Percentiles rank a stretch among this genome's conserved stretches.
These are phyloP conservation scores for Clamator glandarius DNA, from an alignment of 2,797 vertebrate genomes.

Conservation along the genomic window DNA sequence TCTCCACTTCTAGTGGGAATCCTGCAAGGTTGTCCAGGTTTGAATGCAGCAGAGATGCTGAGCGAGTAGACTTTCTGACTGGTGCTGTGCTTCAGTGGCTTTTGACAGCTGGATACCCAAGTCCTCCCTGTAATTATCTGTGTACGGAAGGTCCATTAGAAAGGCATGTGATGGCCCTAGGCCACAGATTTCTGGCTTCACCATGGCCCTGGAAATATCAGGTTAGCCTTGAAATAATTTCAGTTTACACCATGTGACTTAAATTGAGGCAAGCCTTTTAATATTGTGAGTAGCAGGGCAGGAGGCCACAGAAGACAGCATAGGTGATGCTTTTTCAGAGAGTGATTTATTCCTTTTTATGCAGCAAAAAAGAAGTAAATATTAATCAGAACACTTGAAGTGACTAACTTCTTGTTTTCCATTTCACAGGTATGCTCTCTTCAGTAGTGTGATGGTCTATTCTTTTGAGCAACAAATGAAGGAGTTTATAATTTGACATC, in stretches of 20 bases:
- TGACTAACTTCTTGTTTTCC: not conserved
- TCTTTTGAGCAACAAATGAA: not conserved
- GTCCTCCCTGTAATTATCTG: slow-evolving; percentile 69
- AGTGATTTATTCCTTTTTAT: not conserved
- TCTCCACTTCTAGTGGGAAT: slow-evolving; percentile 51
- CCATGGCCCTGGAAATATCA: slow-evolving; percentile 60
- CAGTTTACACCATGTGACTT: not conserved
- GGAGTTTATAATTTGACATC: not conserved
- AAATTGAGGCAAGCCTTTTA: slow-evolving; percentile 41
- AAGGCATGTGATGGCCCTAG: slow-evolving; percentile 35
- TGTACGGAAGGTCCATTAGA: slow-evolving; percentile 53
- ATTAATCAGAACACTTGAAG: slow-evolving; percentile 2
- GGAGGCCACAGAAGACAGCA: slow-evolving; percentile 19
- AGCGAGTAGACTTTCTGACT: not conserved
- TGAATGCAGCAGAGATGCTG: slow-evolving; percentile 16
- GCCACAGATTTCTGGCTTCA: slow-evolving; percentile 48
- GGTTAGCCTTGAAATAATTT: slow-evolving; percentile 60
- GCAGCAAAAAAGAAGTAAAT: not conserved
- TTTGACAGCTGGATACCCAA: slow-evolving; percentile 53
- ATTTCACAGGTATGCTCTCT: not conserved
- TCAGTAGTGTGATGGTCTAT: not conserved
- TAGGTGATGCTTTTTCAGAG: slow-evolving; percentile 6
- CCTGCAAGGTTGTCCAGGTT: slow-evolving; percentile 18
- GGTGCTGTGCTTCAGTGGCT: not conserved
- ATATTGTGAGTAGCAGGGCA: not conserved